phyloP scores from a whole-genome alignment of 2,113 vertebrate genomes.

The Budorcas taxicolor region DNA sequence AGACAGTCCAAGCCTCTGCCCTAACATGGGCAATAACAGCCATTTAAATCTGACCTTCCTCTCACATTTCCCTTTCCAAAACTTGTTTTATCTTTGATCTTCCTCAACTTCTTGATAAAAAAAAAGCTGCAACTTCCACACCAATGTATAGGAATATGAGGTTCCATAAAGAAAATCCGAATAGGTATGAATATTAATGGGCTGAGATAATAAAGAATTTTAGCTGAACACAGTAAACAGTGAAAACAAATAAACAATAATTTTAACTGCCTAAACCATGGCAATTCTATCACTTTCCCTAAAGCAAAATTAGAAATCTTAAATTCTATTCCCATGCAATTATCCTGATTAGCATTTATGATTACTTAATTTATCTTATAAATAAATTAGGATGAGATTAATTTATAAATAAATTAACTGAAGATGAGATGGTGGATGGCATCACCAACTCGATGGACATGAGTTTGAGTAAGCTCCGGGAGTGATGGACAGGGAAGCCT shows the following conservation, averaged over 20 bases:
- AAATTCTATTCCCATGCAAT: not conserved
- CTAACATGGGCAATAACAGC: not conserved
- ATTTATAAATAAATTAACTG: not conserved
- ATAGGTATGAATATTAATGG: not conserved
- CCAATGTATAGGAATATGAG: not conserved
- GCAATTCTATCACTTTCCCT: not conserved
- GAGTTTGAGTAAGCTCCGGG: not conserved
- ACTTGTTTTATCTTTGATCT: not conserved
- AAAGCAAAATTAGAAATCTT: not conserved
- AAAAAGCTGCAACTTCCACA: not conserved
- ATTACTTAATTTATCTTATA: not conserved
- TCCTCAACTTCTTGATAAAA: not conserved
- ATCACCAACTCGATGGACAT: not conserved
- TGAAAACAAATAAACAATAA: not conserved
- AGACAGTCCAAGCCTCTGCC: not conserved
- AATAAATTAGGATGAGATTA: not conserved
- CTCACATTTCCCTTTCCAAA: not conserved
- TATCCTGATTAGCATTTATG: slow-evolving; percentile 8
- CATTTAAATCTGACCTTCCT: not conserved
- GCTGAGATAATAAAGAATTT: not conserved
- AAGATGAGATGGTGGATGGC: not conserved
- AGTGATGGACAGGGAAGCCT: not conserved
- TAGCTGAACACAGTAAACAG: not conserved
- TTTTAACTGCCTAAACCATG: not conserved
- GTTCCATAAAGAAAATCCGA: not conserved